Conservation (phyloP, 2,797 vertebrate species). For the Zonotrichia albicollis region DNA sequence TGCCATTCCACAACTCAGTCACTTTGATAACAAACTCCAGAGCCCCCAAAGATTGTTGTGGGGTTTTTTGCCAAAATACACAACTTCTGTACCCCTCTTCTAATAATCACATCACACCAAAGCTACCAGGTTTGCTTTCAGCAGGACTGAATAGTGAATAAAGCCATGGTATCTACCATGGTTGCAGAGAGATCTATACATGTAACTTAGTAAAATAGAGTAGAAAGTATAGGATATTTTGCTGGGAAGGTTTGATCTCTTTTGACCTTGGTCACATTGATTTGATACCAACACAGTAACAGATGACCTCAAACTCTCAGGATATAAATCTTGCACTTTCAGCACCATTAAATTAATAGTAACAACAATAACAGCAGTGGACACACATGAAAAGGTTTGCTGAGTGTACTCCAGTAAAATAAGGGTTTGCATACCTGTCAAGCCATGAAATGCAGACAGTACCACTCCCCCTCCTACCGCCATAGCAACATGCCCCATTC, state of each 20-base stretch:
- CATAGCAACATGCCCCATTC: not conserved
- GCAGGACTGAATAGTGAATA: not conserved
- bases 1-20: not conserved
- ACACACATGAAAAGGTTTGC: not conserved
- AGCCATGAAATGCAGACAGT: not conserved
- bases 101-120: not conserved
- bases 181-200: not conserved
- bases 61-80: not conserved
- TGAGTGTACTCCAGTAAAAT: not conserved
- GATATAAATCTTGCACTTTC: not conserved
- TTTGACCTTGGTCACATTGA: not conserved
- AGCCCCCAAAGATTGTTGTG: rapidly evolving
- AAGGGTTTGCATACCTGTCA: not conserved
- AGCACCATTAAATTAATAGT: not conserved
- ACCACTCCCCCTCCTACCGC: not conserved
- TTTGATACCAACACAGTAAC: not conserved
- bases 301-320: not conserved
- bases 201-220: not conserved
- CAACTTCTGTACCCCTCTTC: not conserved
- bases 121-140: not conserved
- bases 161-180: not conserved
- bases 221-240: not conserved
- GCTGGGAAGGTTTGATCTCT: not conserved
- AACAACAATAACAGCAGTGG: not conserved
- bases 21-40: not conserved